Conservation (phyloP, 2,113 vertebrate species). For the Anguilla rostrata region DNA sequence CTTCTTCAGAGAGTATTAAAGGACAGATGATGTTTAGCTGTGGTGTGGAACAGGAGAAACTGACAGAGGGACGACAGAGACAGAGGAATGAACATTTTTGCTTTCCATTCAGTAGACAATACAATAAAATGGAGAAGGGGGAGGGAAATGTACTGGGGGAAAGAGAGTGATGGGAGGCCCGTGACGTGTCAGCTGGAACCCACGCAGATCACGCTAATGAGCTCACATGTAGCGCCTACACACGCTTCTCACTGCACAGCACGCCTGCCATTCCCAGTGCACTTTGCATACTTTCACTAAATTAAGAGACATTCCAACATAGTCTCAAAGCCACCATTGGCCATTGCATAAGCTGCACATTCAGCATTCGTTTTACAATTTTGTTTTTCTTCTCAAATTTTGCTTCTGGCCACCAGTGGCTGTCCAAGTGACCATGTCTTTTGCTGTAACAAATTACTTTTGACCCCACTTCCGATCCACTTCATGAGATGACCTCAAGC, state of each 20-base stretch:
- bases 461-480: no score
- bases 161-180: neutral
- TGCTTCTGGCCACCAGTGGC: no score
- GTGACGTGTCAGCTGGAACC: neutral
- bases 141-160: neutral
- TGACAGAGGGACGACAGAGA: neutral
- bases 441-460: no score
- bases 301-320: neutral
- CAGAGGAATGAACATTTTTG: neutral
- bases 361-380: neutral
- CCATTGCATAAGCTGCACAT: neutral
- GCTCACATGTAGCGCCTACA: neutral
- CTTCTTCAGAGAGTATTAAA: neutral
- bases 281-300: neutral
- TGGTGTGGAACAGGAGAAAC: neutral
- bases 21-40: neutral
- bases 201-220: constrained; percentile 4
- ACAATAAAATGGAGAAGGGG: neutral
- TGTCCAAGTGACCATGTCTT: no score
- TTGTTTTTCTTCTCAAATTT: no score
- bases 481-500: no score
- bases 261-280: neutral
- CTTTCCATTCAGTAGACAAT: neutral
- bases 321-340: neutral
- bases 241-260: neutral